Base-by-base conservation (phyloP, 1,140 invertebrate genomes). In the Heliconius eleuchia region DNA sequence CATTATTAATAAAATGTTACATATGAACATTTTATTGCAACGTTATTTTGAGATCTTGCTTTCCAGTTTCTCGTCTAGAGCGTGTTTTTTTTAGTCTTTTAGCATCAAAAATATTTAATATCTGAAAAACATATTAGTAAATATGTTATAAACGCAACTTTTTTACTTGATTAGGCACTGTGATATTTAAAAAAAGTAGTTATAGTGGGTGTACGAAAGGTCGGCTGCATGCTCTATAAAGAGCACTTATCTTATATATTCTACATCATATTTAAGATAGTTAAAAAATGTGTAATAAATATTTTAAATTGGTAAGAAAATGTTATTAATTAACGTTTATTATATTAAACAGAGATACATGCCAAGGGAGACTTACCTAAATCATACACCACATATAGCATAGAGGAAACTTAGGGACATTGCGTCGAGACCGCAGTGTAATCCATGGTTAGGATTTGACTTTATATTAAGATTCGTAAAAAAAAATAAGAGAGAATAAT, bases 181-280 rank as follows among this genome's bases (percentile, higher is more conserved):
- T 70, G 74, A 70, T 57, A 76, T 76, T 76, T 70, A 42, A 76
- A 39, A 23, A 70, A 23, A 37, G 52, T 37, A n/a, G 19, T 57
- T 39, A 57, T 13, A 27, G 19, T n/a, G 8, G n/a, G 42, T 23
- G 19, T 9, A 9, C 6, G 30, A 2, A 57, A 57, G 55, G 55
- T 57, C 55, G n/a, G n/a, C 42, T 4, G 18, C n/a, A 57, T 57
- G 7, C n/a, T 57, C 6, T 23, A 6, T 57, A 23, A 3, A 23
- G 55, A 3, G n/a, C 9, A 23, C 8, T 23, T 23, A 57, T 57
- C 8, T 57, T 23, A 57, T 57, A n/a, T 57, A 19, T 11, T 19
- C 7, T 23, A 57, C 9, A 57, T 23, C 2, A 57, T 57, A 9
- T 57, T n/a, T 57, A n/a, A 23, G 7, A n/a, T 57, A 2, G 7